phyloP scores from a whole-genome alignment of 2,113 vertebrate genomes.

The Neomonachus schauinslandi region DNA sequence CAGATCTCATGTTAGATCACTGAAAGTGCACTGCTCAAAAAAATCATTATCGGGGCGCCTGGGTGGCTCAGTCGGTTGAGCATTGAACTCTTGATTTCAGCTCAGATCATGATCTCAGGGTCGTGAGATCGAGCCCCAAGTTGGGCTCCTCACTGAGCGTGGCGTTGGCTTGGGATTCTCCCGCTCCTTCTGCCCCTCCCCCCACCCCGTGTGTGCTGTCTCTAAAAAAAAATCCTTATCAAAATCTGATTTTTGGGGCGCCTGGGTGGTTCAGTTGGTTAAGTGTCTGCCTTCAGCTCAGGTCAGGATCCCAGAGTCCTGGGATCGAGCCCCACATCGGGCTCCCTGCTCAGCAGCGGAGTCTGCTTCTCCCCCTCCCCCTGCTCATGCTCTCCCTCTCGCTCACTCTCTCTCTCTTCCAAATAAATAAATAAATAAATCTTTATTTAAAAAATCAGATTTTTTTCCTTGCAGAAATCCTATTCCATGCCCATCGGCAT shows the following conservation, averaged over 20 bases:
- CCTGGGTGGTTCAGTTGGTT: background rate
- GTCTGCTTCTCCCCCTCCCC: background rate
- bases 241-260: background rate
- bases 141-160: background rate
- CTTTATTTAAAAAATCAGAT: background rate
- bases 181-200: background rate
- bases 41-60: no score
- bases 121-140: background rate
- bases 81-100: background rate
- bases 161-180: background rate
- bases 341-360: background rate
- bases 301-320: background rate
- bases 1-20: background rate
- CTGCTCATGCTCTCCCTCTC: background rate
- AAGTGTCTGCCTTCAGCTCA: background rate
- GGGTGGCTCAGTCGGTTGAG: background rate
- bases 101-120: background rate
- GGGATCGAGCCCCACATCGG: background rate
- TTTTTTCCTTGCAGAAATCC: constrained; percentile 91
- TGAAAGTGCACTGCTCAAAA: constrained; percentile 46
- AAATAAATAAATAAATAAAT: no score
- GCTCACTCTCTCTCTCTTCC: no score
- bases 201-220: background rate
- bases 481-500: constrained; percentile 95
- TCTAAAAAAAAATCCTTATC: background rate